These are phyloP conservation scores for Xanthia icteritia DNA, from an alignment of 2,888 invertebrate species.

Conservation along the genomic window DNA sequence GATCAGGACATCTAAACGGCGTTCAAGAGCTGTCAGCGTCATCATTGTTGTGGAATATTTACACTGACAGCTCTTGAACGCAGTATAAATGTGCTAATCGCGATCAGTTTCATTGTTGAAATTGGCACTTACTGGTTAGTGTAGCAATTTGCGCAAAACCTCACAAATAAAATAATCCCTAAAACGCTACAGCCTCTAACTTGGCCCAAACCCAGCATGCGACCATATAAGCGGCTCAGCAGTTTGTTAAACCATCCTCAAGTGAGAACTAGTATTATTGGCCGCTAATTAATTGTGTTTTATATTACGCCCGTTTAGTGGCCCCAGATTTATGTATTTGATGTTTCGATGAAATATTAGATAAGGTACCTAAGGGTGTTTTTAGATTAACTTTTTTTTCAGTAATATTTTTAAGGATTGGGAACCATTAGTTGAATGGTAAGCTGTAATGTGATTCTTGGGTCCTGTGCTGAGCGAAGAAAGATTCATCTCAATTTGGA, in stretches of 20 bases:
- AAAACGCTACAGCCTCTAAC: conserved; percentile 22
- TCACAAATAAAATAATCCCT: too few relatives aligned
- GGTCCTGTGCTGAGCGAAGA: background rate
- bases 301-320: conserved; percentile 69
- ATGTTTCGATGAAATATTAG: conserved; percentile 61
- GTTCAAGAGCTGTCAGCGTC: too few relatives aligned
- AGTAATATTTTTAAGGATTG: conserved; percentile 26
- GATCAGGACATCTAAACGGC: too few relatives aligned
- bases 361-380: conserved; percentile 32
- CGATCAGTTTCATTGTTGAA: too few relatives aligned
- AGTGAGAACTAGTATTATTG: conserved; percentile 76
- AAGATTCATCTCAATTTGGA: conserved; percentile 2
- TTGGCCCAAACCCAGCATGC: conserved; percentile 68
- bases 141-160: too few relatives aligned
- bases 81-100: too few relatives aligned
- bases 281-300: conserved; percentile 79
- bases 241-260: conserved; percentile 74
- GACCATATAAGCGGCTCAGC: conserved; percentile 74
- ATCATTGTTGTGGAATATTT: too few relatives aligned
- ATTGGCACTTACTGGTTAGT: too few relatives aligned
- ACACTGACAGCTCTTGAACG: too few relatives aligned
- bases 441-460: background rate
- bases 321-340: conserved; percentile 67
- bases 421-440: background rate
- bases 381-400: conserved; percentile 6